These are phyloP conservation scores for Caenorhabditis panamensis DNA, from an alignment of 2,888 invertebrate species.

Conservation along the genomic window DNA sequence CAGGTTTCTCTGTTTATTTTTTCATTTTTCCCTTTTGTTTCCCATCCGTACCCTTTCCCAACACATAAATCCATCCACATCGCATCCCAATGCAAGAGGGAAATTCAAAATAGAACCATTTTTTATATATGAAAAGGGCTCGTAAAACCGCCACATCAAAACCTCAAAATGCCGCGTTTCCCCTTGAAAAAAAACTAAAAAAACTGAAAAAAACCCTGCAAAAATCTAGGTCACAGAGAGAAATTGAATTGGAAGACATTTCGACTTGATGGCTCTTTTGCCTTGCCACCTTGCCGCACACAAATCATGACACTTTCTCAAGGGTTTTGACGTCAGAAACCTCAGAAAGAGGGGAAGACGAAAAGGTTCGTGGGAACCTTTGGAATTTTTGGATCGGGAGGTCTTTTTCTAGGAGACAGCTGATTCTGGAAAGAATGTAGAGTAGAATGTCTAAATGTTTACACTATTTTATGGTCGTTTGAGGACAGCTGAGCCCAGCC, in stretches of 20 bases:
- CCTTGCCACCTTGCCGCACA: conserved; percentile 28
- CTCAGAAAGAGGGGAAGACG: not conserved
- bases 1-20: not conserved
- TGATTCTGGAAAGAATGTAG: no score
- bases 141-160: conserved; percentile 50
- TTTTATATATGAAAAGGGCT: conserved; percentile 28
- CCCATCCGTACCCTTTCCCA: not conserved
- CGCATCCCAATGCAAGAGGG: not conserved
- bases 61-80: not conserved
- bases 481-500: no score
- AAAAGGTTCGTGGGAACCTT: not conserved
- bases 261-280: conserved; percentile 31
- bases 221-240: no score
- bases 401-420: no score
- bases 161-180: conserved; percentile 34
- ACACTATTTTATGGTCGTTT: no score
- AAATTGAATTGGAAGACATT: conserved; percentile 13
- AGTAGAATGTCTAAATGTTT: no score
- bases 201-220: no score
- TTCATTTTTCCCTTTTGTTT: conserved; percentile 13
- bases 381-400: no score
- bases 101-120: not conserved
- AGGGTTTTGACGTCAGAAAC: not conserved
- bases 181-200: not conserved
- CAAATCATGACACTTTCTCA: conserved; percentile 45